These are phyloP conservation scores for Philypnodon macrostomus DNA, from an alignment of 2,797 vertebrate genomes.

Conservation along the genomic window DNA sequence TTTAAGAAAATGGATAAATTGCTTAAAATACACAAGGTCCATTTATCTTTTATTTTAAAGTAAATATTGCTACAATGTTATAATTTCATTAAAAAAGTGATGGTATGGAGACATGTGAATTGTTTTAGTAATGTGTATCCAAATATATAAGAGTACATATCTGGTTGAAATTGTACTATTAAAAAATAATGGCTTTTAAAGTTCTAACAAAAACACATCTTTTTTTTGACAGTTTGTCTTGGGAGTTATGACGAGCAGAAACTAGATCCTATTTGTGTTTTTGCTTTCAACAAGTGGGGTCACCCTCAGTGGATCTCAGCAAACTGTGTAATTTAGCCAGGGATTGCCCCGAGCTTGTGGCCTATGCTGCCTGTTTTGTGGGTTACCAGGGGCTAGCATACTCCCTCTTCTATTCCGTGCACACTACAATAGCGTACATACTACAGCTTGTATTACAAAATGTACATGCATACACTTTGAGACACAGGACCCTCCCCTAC, in stretches of 20 bases:
- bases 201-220: too few relatives aligned
- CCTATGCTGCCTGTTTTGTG: conserved; percentile 41
- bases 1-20: too few relatives aligned
- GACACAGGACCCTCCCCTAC: neutral
- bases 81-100: neutral
- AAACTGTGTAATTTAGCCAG: conserved; percentile 67
- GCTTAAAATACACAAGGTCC: too few relatives aligned
- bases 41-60: too few relatives aligned
- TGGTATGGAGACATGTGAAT: too few relatives aligned
- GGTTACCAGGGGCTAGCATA: conserved; percentile 40
- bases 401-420: conserved; percentile 32
- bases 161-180: too few relatives aligned
- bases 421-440: conserved; percentile 16
- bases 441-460: conserved; percentile 13
- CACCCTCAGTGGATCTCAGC: conserved; percentile 69
- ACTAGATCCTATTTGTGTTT: conserved; percentile 52
- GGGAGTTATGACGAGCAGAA: conserved; percentile 15
- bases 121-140: too few relatives aligned
- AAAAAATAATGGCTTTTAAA: too few relatives aligned
- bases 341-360: conserved; percentile 49
- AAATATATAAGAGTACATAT: too few relatives aligned
- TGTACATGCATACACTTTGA: conserved; percentile 2
- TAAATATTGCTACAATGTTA: too few relatives aligned
- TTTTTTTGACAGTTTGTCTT: conserved; percentile 6
- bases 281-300: conserved; percentile 67